phyloP scores from a whole-genome alignment of 2,797 vertebrate species.

The Karalla daura region DNA sequence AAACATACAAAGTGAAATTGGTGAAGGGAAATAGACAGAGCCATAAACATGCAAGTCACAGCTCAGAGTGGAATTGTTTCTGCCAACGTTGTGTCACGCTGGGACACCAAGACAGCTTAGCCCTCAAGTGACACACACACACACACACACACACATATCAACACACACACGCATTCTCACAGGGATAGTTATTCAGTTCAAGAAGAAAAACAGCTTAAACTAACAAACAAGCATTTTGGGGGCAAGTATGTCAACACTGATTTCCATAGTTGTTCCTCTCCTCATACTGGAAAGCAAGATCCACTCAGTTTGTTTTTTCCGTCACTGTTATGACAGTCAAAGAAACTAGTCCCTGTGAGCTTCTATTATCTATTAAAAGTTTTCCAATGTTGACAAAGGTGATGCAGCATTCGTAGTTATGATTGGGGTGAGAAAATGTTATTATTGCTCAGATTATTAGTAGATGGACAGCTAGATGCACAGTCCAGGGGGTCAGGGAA shows the following conservation, averaged over 20 bases:
- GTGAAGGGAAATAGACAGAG: conserved; percentile 22
- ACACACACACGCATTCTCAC: conserved; percentile 8
- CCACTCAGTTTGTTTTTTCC: conserved; percentile 27
- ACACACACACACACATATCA: conserved; percentile 3
- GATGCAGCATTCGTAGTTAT: conserved; percentile 22
- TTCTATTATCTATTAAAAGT: conserved; percentile 21
- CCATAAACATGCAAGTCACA: conserved; percentile 37
- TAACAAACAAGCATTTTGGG: conserved; percentile 49
- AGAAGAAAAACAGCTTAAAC: conserved; percentile 39
- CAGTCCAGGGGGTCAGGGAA: neutral
- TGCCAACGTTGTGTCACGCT: conserved; percentile 29
- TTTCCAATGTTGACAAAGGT: conserved; percentile 16
- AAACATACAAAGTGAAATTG: conserved; percentile 20
- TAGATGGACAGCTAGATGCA: neutral
- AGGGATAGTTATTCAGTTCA: conserved; percentile 17
- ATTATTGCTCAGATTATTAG: neutral
- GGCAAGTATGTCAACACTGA: conserved; percentile 51
- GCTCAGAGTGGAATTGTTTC: conserved; percentile 39
- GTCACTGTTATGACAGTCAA: conserved; percentile 28
- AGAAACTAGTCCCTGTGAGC: conserved; percentile 22
- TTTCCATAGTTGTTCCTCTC: conserved; percentile 44
- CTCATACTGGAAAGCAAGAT: conserved; percentile 34
- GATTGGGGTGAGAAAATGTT: neutral
- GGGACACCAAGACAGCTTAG: conserved; percentile 28
- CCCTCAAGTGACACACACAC: conserved; percentile 21